Conservation (phyloP, 1,140 invertebrate species). For the Tetragnatha versicolor region DNA sequence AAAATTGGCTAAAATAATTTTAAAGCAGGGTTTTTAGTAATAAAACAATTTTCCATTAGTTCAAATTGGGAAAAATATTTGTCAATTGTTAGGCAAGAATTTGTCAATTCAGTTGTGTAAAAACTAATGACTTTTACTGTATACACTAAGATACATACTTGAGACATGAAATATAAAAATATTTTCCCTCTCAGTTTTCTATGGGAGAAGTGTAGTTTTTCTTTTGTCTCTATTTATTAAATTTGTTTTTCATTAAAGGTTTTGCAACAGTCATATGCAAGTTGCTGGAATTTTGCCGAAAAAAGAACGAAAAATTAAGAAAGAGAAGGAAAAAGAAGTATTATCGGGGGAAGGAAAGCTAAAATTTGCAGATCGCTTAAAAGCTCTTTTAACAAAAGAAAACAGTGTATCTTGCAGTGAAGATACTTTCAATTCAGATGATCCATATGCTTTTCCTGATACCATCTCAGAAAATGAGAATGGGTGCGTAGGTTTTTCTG, state of each 20-base stretch:
- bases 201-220: too few species aligned
- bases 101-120: too few species aligned
- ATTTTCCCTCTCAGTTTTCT: too few species aligned
- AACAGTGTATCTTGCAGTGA: slow-evolving; percentile 58
- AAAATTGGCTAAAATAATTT: too few species aligned
- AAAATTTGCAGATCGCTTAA: slow-evolving; percentile 67
- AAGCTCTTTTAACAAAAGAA: slow-evolving; percentile 65
- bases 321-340: slow-evolving; percentile 61
- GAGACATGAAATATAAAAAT: too few species aligned
- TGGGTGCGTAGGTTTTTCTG: slow-evolving; percentile 50
- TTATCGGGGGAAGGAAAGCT: slow-evolving; percentile 67
- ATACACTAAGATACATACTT: too few species aligned
- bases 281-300: slow-evolving; percentile 68
- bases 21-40: too few species aligned
- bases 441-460: slow-evolving; percentile 72
- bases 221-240: too few species aligned
- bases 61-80: too few species aligned
- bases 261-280: slow-evolving; percentile 70
- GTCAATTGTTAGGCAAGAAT: too few species aligned
- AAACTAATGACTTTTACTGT: too few species aligned
- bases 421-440: slow-evolving; percentile 61
- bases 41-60: too few species aligned
- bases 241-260: slow-evolving; percentile 62
- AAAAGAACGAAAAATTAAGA: slow-evolving; percentile 68
- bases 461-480: slow-evolving; percentile 64